Evolutionary conservation across 2,797 vertebrate genomes (phyloP).

Genomic region (Cephalopachus bancanus): DNA sequence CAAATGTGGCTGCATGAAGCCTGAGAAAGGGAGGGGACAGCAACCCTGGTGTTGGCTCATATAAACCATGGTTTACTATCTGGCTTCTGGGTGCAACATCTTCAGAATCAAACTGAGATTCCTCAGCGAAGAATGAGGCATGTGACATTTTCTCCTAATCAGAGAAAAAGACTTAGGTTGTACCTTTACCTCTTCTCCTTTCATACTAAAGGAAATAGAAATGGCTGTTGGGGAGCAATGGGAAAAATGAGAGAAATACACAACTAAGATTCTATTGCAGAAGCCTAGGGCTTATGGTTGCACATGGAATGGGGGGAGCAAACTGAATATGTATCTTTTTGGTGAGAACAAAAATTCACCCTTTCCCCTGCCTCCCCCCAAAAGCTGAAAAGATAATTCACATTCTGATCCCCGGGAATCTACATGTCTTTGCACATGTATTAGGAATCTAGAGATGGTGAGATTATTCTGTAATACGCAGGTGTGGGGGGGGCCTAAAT

Average conservation of each 20-base stretch:
- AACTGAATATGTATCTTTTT: not conserved
- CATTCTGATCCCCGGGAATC: not conserved
- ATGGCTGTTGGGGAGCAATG: not conserved
- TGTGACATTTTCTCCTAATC: not conserved
- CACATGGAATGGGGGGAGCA: not conserved
- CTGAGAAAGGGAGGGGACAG: accelerated
- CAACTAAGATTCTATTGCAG: not conserved
- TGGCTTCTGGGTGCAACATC: not conserved
- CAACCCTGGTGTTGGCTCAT: not conserved
- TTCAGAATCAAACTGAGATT: not conserved
- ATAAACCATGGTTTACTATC: not conserved
- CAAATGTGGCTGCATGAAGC: too few species aligned
- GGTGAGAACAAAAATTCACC: not conserved
- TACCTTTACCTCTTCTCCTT: not conserved
- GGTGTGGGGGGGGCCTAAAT: not conserved
- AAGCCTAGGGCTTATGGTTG: not conserved
- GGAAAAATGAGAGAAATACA: not conserved
- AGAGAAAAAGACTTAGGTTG: not conserved
- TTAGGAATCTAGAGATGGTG: not conserved
- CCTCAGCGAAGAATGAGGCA: not conserved
- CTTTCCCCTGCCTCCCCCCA: accelerated
- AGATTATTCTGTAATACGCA: not conserved
- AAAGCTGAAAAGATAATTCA: not conserved
- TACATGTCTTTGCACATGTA: not conserved
- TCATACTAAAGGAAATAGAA: not conserved